Evolutionary conservation across 2,113 vertebrate genomes (phyloP).

Genomic region (Pyxicephalus adspersus): DNA sequence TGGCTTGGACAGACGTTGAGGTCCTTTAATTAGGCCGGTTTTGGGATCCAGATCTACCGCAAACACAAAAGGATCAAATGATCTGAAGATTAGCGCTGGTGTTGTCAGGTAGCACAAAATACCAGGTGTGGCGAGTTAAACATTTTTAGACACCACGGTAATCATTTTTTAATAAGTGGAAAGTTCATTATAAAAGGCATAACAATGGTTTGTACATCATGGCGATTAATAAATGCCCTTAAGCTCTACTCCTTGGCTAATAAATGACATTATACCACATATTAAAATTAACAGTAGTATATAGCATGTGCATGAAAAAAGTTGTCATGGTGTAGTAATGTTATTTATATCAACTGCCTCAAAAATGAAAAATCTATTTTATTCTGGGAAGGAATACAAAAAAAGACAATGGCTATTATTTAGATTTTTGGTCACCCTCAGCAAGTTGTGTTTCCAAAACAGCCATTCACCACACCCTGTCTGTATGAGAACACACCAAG

Average conservation of each 20-base stretch:
- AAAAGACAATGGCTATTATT: conserved; percentile 39
- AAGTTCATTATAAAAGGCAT: not conserved
- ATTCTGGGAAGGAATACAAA: conserved; percentile 40
- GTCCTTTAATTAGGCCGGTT: too few relatives aligned
- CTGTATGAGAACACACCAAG: conserved; percentile 43
- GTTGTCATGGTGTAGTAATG: too few relatives aligned
- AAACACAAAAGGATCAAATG: too few relatives aligned
- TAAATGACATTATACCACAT: conserved; percentile 11
- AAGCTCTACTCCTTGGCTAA: not conserved
- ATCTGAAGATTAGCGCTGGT: too few relatives aligned
- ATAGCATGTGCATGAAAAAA: too few relatives aligned
- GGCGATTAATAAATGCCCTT: not conserved
- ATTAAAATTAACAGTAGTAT: not conserved
- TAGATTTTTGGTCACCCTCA: conserved; percentile 35
- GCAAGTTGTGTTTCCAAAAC: conserved; percentile 48
- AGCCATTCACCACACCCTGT: conserved; percentile 48
- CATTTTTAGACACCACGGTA: not conserved
- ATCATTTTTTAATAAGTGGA: not conserved
- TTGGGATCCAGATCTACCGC: too few relatives aligned
- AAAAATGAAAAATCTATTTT: not conserved
- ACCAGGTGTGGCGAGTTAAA: too few relatives aligned
- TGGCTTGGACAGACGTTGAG: too few relatives aligned
- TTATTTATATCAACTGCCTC: not conserved
- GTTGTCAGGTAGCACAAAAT: too few relatives aligned
- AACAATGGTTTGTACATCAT: conserved; percentile 1